Evolutionary conservation across 1,140 invertebrate species (phyloP), one percentile per base, ranked within the genome.

Genomic region (Drosophila novamexicana): DNA sequence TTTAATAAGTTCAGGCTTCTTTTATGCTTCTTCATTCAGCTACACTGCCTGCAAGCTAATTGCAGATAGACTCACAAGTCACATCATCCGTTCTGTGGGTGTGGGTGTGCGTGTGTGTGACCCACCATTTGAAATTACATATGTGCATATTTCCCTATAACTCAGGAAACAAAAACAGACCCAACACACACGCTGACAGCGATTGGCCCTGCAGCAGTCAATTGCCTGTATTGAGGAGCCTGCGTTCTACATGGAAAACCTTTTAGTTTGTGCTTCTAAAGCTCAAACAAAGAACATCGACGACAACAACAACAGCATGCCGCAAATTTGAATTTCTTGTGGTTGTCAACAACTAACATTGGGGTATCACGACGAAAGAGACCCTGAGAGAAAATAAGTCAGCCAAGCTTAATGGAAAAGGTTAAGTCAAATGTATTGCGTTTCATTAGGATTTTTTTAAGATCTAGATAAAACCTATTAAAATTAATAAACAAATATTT

Each of bases 1-100:
- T 83, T 83, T 77, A 88, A 89, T 89, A 89, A 83, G 84, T 64
- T 61, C 49, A 16, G 57, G 7, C 56, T 76, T 59, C 67, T 64
- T 62, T 50, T 61, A 59, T 66, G 37, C 12, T 36, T 5, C 39
- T 42, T 57, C 52, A 49, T 66, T 47, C 45, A 59, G 62, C 58
- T 61, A 76, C 67, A 62, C n/a, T 78, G 76, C 79, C 79, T 77
- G 65, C 68, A 54, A 83, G 83, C 84, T 89, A 89, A 89, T 80
- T 88, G 83, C 16, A 57, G 32, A 61, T 57, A 54, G 59, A 4
- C 42, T 34, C 39, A 58, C 52, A 39, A 39, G 22, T 66, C 36
- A 47, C 49, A 61, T 49, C 7, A 4, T 9, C 37, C 47, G 16
- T 12, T 18, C 22, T 22, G 22, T 2, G 22, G 22, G 22, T 22